Evolutionary conservation across 2,113 vertebrate species (phyloP), one percentile per base, ranked within the genome.

Genomic region (Cygnus buccinator): DNA sequence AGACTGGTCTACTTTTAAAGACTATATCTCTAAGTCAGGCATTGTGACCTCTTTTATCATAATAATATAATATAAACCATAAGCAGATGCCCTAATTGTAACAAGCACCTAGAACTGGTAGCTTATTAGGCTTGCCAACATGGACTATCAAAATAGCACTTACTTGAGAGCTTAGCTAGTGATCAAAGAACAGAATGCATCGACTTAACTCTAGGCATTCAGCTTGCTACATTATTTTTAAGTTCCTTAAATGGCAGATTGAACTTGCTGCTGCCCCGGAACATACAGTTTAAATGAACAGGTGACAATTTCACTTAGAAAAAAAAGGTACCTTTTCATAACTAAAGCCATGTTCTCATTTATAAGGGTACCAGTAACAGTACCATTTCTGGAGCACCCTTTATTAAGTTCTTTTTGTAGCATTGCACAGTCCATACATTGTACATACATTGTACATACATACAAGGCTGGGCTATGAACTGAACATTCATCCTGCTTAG

Each of bases 291-390:
- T n/a, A 43, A 73, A 85, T 13, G 9, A 85, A 55, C 6, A 58
- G 37, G n/a, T 33, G 61, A 76, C 29, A 18, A 21, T 20, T 85
- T 85, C 43, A 52, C 77, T 23, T 28, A 12, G 9, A 28, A 20
- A 44, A 61, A 1, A 37, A 48, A 22, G 20, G 33, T 2, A 57
- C 12, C 6, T 57, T 89, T 73, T 68, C 37, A 31, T 59, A 77
- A 73, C 33, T 16, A 23, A 88, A 84, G 55, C 21, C 44, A 68
- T 22, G 44, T 21, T 16, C 52, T 57, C 35, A 23, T 61, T 63
- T 0, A 0, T 33, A 54, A 76, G 10, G 20, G 25, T 33, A 55
- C 62, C 72, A 62, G 44, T 48, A 81, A 58, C 15, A 17, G 31
- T 11, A 13, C 12, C 46, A 28, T 50, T 78, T 68, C 33, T 37